Percentiles rank a stretch among this genome's conserved stretches.
phyloP scores from a whole-genome alignment of 2,888 invertebrate species.

The Congeria kusceri region DNA sequence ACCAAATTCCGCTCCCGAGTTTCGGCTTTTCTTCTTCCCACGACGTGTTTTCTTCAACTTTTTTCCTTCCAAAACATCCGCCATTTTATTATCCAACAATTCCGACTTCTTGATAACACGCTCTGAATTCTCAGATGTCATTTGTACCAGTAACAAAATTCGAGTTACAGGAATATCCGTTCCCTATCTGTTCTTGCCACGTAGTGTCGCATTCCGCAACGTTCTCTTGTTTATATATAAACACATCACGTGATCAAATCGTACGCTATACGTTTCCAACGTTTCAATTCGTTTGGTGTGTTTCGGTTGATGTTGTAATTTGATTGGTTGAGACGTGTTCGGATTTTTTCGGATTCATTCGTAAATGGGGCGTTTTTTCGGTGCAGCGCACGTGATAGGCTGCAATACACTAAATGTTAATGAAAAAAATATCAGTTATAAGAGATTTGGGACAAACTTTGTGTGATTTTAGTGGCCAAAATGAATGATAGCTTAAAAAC shows the following conservation, averaged over 20 bases:
- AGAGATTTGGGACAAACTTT: too few species aligned
- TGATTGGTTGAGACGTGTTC: too few species aligned
- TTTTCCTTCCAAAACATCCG: conserved; percentile 16
- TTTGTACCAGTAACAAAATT: too few species aligned
- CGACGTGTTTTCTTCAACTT: conserved; percentile 57
- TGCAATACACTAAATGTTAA: too few species aligned
- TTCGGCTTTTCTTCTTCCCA: conserved; percentile 50
- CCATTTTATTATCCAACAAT: conserved; percentile 41
- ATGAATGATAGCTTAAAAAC: too few species aligned
- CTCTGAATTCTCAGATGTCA: too few species aligned
- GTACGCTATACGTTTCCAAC: conserved; percentile 49
- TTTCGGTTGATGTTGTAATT: not conserved
- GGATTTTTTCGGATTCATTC: too few species aligned
- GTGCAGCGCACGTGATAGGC: too few species aligned
- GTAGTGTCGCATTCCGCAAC: conserved; percentile 36
- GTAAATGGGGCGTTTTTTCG: too few species aligned
- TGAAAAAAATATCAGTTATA: too few species aligned
- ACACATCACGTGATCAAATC: conserved; percentile 61
- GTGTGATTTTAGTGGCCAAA: too few species aligned
- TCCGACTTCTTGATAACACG: not conserved
- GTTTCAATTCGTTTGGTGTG: conserved; percentile 2
- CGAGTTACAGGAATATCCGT: too few species aligned
- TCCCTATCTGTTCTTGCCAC: not conserved
- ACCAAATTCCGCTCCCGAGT: conserved; percentile 10
- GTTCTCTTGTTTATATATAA: conserved; percentile 36